Base-by-base conservation (phyloP, 2,888 invertebrate species). In the Pyrrhia umbra region DNA sequence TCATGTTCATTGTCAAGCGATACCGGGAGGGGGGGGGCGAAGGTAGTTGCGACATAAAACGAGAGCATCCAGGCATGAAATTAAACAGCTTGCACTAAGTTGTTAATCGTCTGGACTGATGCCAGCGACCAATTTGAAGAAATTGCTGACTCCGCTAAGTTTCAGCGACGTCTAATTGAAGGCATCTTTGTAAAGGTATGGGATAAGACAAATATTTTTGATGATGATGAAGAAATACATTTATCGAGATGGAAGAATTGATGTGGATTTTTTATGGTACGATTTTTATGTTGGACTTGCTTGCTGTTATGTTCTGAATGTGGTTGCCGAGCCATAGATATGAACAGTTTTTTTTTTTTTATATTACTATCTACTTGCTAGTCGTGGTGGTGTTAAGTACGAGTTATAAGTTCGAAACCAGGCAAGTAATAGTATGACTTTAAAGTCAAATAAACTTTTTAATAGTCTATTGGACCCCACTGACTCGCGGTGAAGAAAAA, bases 61-160 rank as follows among this genome's bases (percentile, higher is more conserved):
- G 80, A 66, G 79, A 73, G 87, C 86, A 84, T 82, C 86, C 87
- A 88, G 87, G 89, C 90, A 88, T 89, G 89, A 92, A 93, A 93
- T 93, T 90, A 92, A 92, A 92, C 90, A 89, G 88, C 89, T 88
- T 88, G 90, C 89, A 89, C 85, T 88, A 91, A 91, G 81, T 90
- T 91, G 90, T 90, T 92, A 92, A 92, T 91, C 88, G 89, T 65
- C 87, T 92, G 92, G 92, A 88, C 83, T 81, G 65, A 68, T 80
- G 92, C 92, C 93, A 93, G 85, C 75, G 78, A 82, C 82, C 90
- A 90, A 90, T 92, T 92, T 90, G 84, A 88, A 90, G 88, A 88
- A 90, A 90, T 88, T 87, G 90, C 90, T 90, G 90, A 89, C 87
- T 68, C 61, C 40, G 62, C 68, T 57, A 79, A 81, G 57, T 81